Base-by-base conservation (phyloP, 1,140 invertebrate genomes). In the Neodiprion lecontei region DNA sequence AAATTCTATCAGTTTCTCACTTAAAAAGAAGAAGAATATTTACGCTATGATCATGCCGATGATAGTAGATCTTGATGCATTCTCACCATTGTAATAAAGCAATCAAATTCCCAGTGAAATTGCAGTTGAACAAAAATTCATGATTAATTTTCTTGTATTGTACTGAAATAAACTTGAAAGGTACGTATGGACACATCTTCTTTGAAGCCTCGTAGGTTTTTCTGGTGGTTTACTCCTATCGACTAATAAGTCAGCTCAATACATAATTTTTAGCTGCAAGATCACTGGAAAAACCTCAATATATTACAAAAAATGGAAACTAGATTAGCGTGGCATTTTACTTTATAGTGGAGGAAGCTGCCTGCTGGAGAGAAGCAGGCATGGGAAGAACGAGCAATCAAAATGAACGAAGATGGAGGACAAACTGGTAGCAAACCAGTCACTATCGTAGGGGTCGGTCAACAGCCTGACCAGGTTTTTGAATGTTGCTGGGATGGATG, bases 401-500 rank as follows among this genome's bases (percentile, higher is more conserved):
- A 93, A 81, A 93, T 97, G 82, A 98, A 98, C 82, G 95, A 96
- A 83, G 95, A 97, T 83, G 78, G 86, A 88, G 67, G 67, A 23
- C 21, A 47, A 12, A 47, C 12, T 21, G 23, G 67, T 47, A 69
- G 11, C 67, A 87, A 80, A 79, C 82, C 79, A 79, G 87, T 88
- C n/a, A 84, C 86, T 61, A 77, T 82, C 21, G 65, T 80, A 12
- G 71, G 74, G 47, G 70, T 80, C 10, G 77, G 80, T 9, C 78
- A 83, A 67, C 82, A 82, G 70, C 86, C 87, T 67, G 90, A 91
- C 80, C 84, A 91, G 80, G 92, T 96, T 7, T 98, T 92, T 83
- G 96, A 97, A 82, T 98, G 97, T 82, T 91, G 92, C 48, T 98
- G 97, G 97, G 95, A 96, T 79, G 94, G 92, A 71, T 98, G 97